Conservation (phyloP, 2,797 vertebrate genomes). For the Pseudochaenichthys georgianus region DNA sequence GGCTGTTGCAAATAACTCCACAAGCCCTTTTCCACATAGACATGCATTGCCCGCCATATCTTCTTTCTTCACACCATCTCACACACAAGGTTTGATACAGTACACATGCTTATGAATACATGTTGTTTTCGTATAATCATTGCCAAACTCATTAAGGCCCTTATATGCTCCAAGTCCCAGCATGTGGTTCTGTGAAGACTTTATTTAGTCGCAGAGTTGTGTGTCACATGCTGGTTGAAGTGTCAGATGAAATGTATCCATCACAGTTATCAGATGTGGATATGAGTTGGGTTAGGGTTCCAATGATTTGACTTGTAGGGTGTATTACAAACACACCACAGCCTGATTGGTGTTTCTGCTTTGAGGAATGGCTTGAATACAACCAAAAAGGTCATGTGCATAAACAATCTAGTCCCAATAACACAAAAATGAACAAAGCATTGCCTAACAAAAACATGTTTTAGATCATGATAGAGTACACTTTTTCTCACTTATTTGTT, state of each 20-base stretch:
- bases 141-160: not conserved
- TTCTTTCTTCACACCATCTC: not conserved
- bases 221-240: not conserved
- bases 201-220: not conserved
- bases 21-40: constrained; percentile 12
- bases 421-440: not conserved
- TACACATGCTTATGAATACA: not conserved
- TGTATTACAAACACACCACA: not conserved
- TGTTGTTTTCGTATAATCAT: constrained; percentile 4
- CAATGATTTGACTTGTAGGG: not conserved
- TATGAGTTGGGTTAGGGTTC: not conserved
- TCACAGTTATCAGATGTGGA: not conserved
- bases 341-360: not conserved
- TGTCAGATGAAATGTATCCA: not conserved
- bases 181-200: not conserved
- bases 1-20: constrained; percentile 37
- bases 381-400: not conserved
- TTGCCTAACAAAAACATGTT: not conserved
- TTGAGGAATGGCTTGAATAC: not conserved
- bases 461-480: not conserved
- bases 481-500: no score
- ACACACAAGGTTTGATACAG: not conserved
- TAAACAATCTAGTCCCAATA: not conserved
- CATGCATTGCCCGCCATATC: constrained; percentile 3
- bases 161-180: not conserved